phyloP scores from a whole-genome alignment of 2,113 vertebrate species.

The Pantherophis guttatus region DNA sequence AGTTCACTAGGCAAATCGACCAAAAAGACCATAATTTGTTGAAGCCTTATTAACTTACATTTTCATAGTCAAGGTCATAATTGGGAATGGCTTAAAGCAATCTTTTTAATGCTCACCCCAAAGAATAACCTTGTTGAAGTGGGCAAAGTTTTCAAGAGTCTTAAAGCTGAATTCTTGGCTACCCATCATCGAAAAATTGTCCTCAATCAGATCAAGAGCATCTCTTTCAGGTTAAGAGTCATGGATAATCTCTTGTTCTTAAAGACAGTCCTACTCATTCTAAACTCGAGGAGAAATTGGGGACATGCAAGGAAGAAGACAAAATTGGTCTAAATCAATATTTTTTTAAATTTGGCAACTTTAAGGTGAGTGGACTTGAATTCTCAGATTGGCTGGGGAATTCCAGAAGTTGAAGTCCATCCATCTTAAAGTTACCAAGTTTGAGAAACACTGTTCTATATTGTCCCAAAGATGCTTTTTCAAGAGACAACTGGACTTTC shows the following conservation, averaged over 20 bases:
- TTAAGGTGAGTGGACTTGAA: not conserved
- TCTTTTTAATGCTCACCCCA: conserved; percentile 72
- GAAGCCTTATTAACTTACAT: conserved; percentile 88
- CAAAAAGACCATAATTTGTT: conserved; percentile 86
- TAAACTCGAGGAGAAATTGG: not conserved
- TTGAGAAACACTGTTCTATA: not conserved
- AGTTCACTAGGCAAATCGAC: conserved; percentile 86
- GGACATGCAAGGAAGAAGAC: not conserved
- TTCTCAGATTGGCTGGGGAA: not conserved
- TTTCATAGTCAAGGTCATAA: conserved; percentile 83
- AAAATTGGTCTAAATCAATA: not conserved
- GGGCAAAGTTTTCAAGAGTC: conserved; percentile 53
- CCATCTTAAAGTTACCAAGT: not conserved
- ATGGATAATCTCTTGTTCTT: not conserved
- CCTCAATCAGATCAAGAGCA: not conserved
- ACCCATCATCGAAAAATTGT: conserved; percentile 5
- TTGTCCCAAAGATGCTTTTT: too few relatives aligned
- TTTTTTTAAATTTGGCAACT: not conserved
- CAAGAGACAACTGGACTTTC: too few relatives aligned
- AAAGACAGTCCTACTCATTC: not conserved
- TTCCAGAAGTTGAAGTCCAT: not conserved
- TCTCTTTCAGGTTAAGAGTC: not conserved
- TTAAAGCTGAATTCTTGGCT: conserved; percentile 51
- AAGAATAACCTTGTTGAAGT: conserved; percentile 68
- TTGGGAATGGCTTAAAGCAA: conserved; percentile 76